These are phyloP conservation scores for Zaprionus lachaisei DNA, from an alignment of 1,140 invertebrate genomes.

Conservation along the genomic window DNA sequence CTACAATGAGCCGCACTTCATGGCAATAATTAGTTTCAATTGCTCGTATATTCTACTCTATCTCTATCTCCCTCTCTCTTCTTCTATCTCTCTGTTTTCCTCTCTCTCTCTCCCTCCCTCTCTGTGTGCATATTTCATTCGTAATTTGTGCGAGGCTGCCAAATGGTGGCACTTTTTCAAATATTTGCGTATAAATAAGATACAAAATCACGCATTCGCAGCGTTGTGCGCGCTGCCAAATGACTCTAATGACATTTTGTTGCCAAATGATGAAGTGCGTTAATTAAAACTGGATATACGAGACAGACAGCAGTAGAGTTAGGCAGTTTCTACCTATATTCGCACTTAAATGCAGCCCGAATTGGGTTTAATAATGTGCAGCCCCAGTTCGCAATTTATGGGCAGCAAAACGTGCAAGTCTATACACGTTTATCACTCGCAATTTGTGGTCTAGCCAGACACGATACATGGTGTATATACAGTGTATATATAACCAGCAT, in stretches of 20 bases:
- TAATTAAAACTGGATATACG: constrained; percentile 52
- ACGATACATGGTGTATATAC: background rate
- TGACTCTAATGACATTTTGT: constrained; percentile 18
- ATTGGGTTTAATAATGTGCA: background rate
- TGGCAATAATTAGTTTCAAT: constrained; percentile 6
- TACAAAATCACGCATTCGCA: constrained; percentile 29
- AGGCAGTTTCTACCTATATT: background rate
- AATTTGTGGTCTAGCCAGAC: background rate
- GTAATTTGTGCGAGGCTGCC: constrained; percentile 15
- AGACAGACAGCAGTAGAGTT: background rate
- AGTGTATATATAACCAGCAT: background rate
- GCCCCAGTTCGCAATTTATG: background rate
- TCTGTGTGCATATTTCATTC: constrained; percentile 6
- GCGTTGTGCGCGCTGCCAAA: constrained; percentile 4
- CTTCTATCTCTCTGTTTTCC: background rate
- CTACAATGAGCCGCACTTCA: background rate
- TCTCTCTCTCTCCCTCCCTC: background rate
- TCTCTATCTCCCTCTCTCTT: background rate
- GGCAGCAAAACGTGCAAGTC: background rate
- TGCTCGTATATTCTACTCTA: constrained; percentile 1
- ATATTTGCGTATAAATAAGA: constrained; percentile 37
- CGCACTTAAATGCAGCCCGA: background rate
- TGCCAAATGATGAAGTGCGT: constrained; percentile 31
- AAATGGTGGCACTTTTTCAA: constrained; percentile 11
- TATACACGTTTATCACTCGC: background rate